These are phyloP conservation scores for Zosterops pallidus DNA, from an alignment of 2,113 vertebrate species.

Conservation along the genomic window DNA sequence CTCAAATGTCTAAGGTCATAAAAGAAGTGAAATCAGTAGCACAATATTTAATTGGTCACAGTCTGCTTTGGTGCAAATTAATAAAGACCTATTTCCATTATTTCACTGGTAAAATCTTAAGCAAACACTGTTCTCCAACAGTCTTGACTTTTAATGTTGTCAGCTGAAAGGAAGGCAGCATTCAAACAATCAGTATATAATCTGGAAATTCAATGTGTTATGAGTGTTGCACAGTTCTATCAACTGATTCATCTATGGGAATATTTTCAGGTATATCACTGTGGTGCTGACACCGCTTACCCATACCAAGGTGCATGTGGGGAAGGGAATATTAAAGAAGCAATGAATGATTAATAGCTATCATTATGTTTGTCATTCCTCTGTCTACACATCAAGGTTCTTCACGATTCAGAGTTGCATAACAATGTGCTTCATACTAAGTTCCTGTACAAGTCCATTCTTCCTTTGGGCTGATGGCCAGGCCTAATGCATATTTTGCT, in stretches of 20 bases:
- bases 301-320: not conserved
- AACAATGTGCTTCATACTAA: not conserved
- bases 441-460: not conserved
- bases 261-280: not conserved
- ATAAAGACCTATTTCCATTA: not conserved
- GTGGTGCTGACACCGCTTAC: not conserved
- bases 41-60: constrained; percentile 16
- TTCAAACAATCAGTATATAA: not conserved
- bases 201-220: not conserved
- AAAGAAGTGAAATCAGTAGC: constrained; percentile 60
- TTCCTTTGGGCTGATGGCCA: not conserved
- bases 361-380: not conserved
- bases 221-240: not conserved
- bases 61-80: constrained; percentile 23
- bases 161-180: constrained; percentile 9
- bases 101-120: constrained; percentile 10
- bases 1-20: constrained; percentile 24
- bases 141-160: not conserved
- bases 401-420: not conserved
- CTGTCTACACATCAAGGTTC: not conserved
- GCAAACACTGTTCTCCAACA: not conserved
- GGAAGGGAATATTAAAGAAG: not conserved
- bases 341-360: not conserved
- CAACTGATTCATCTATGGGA: not conserved
- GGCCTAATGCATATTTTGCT: not conserved